Evolutionary conservation across 2,113 vertebrate species (phyloP), one percentile per base, ranked within the genome.

Genomic region (Callionymus lyra): DNA sequence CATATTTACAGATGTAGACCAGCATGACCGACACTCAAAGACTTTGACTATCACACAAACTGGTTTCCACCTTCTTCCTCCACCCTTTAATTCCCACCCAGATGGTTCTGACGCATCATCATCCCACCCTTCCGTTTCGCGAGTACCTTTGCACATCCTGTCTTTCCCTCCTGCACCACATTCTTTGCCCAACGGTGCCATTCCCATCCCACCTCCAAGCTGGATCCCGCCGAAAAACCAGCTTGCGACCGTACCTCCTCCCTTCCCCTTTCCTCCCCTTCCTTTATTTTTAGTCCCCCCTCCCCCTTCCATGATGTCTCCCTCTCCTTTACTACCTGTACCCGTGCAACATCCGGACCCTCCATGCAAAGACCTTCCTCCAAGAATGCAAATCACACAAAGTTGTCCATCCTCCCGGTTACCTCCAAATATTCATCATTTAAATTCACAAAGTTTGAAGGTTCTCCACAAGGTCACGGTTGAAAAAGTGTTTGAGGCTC

Each of bases 401-500:
- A 60, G 56, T 19, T 87, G 0, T 68, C 86, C 77, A 12, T 89
- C 88, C 21, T 84, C 81, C 19, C 92, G 90, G 90, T 85, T 87
- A 0, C 82, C 84, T 0, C 76, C 58, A 16, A 50, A 50, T 40
- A 61, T 93, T 59, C 91, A 90, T 63, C 86, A 83, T 53, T 94
- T 94, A 41, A 89, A 94, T 66, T 90, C 73, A 14, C 82, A 79
- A 0, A 85, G 85, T 41, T 84, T 80, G 61, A 85, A 87, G 52
- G 88, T 91, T 50, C 85, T 83, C 0, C 90, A 94, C 49, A 91
- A 89, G 61, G 82, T 87, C 56, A 97, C 91, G 0, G 83, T 91
- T 46, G 91, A 97, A 0, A 91, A 90, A 1, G 93, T 94, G 42
- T 76, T 98, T 34, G 68, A 88, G 54, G 87, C 89, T 38, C 85